Base-by-base conservation (phyloP, 1,140 invertebrate genomes). In the Delia radicum region DNA sequence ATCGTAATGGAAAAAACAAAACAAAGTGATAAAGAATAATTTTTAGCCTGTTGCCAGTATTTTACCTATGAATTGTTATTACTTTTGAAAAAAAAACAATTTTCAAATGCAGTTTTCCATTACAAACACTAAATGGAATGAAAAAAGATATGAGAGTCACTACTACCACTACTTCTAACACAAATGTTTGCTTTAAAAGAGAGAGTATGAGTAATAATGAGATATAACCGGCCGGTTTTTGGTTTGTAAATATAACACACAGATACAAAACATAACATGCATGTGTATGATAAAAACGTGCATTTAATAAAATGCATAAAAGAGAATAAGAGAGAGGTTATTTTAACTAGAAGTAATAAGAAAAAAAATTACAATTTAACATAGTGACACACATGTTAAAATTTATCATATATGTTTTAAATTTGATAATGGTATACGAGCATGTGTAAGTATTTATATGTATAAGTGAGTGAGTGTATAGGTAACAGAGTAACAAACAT, bases 361-460 rank as follows among this genome's bases (percentile, higher is more conserved):
- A 48, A n/a, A 48, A n/a, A 48, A 10, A 48, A 48, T n/a, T n/a
- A 48, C 5, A 55, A 55, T 69, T 69, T 69, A 69, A 33, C 65
- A 69, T 13, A 69, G 65, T 69, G 65, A 69, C 65, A 69, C 65
- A 69, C 31, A 69, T 69, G 65, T 69, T 24, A 18, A 33, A 21
- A 48, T 15, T 48, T 48, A 15, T 48, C 5, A 15, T 48, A 4
- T 48, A 1, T 5, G 42, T 48, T 4, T 48, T 15, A 48, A n/a
- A 15, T 10, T 55, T 55, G 8, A 55, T 21, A 21, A 21, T 0
- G 18, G 0, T 10, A 21, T 3, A 21, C 0, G 18, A 21, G 33
- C 13, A 13, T 37, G 33, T 37, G 31, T 33, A 33, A 6, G 21
- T 55, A n/a, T 48, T 48, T 55, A 0, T 55, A 21, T 1, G 18